A percentile compares a stretch with the other conserved stretches of the same genome.
Conservation (phyloP, 2,888 invertebrate genomes). For the Mesorhabditis sp. region DNA sequence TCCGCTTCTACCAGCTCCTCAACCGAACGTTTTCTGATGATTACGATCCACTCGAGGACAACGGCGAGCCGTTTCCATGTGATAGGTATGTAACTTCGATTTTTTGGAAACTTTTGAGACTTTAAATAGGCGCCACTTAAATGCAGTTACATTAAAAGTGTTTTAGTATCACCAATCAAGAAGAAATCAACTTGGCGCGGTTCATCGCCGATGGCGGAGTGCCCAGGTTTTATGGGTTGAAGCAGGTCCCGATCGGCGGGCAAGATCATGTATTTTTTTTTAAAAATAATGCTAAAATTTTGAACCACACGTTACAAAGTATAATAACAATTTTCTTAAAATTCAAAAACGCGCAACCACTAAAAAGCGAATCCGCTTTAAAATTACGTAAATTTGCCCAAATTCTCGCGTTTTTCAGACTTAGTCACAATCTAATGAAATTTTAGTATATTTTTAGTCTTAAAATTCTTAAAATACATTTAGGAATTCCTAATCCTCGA, state of each 20-base stretch:
- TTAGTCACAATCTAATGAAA: too few relatives aligned
- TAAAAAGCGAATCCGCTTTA: too few relatives aligned
- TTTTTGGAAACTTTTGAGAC: background rate
- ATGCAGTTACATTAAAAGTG: too few relatives aligned
- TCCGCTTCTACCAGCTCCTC: constrained; percentile 6
- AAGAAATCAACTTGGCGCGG: background rate
- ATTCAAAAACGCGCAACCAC: too few relatives aligned
- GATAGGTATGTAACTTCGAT: background rate
- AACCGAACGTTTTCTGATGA: background rate
- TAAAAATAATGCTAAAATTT: too few relatives aligned
- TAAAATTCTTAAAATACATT: too few relatives aligned
- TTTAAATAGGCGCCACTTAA: too few relatives aligned
- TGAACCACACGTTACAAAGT: too few relatives aligned
- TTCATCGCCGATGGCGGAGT: constrained; percentile 2
- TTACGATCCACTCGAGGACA: background rate
- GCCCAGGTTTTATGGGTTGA: background rate
- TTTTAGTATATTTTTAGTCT: constrained; percentile 7
- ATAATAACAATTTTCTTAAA: too few relatives aligned
- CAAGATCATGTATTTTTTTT: background rate
- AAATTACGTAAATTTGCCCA: background rate
- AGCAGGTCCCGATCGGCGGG: constrained; percentile 2
- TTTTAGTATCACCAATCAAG: background rate
- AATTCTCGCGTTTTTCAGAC: constrained; percentile 13
- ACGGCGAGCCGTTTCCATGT: background rate
- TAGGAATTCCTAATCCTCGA: constrained; percentile 46